These are phyloP conservation scores for Cosmorhoe ocellata DNA, from an alignment of 2,888 invertebrate genomes.

Conservation along the genomic window DNA sequence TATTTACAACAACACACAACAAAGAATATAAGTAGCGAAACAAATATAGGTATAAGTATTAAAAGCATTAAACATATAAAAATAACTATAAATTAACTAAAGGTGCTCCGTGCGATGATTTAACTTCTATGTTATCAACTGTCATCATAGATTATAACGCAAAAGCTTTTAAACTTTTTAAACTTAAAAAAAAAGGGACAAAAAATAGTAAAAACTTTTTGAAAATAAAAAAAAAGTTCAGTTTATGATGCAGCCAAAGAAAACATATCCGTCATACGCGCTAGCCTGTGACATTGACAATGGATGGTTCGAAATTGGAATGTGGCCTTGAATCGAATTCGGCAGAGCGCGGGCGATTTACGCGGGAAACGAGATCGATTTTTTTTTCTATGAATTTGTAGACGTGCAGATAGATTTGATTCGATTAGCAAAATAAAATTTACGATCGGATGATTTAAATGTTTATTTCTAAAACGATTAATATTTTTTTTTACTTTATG, in stretches of 20 bases:
- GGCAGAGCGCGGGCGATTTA: constrained; percentile 59
- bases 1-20: too few relatives aligned
- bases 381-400: constrained; percentile 42
- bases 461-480: neutral
- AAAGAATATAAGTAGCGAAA: neutral
- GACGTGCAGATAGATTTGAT: constrained; percentile 40
- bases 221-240: too few relatives aligned
- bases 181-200: too few relatives aligned
- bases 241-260: constrained; percentile 49
- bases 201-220: too few relatives aligned
- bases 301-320: constrained; percentile 73
- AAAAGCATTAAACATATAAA: too few relatives aligned
- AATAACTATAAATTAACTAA: too few relatives aligned
- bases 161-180: too few relatives aligned
- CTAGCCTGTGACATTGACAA: constrained; percentile 75
- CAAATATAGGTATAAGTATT: too few relatives aligned
- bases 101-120: too few relatives aligned
- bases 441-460: constrained; percentile 28
- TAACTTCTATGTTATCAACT: too few relatives aligned
- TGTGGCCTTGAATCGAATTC: constrained; percentile 77
- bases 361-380: constrained; percentile 65
- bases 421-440: constrained; percentile 43
- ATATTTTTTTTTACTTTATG: too few relatives aligned
- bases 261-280: constrained; percentile 65
- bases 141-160: too few relatives aligned